These are phyloP conservation scores for Physocephala rufipes DNA, from an alignment of 2,888 invertebrate species.

Conservation along the genomic window DNA sequence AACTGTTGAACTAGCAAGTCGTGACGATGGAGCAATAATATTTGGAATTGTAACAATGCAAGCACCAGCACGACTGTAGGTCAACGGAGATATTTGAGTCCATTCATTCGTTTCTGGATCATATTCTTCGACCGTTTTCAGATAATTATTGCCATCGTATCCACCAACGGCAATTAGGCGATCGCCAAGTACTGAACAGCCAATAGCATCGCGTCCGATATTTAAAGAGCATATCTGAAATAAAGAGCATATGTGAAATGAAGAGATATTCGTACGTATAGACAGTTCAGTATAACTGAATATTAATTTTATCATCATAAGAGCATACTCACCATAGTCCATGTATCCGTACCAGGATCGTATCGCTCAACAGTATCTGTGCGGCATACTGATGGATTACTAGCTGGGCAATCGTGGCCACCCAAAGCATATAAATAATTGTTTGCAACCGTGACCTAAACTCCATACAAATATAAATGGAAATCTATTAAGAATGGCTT, in stretches of 20 bases:
- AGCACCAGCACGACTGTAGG: slow-evolving; percentile 87
- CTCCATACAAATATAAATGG: slow-evolving; percentile 1
- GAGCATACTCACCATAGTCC: slow-evolving; percentile 75
- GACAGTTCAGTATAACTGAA: too few relatives aligned
- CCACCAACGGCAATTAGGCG: slow-evolving; percentile 84
- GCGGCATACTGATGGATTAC: slow-evolving; percentile 81
- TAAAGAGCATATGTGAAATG: slow-evolving; percentile 72
- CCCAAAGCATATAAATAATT: slow-evolving; percentile 92
- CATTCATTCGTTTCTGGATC: slow-evolving; percentile 85
- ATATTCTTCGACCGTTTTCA: slow-evolving; percentile 88
- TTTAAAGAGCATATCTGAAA: slow-evolving; percentile 77
- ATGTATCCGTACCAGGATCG: slow-evolving; percentile 80
- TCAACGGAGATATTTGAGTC: slow-evolving; percentile 80
- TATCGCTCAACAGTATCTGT: slow-evolving; percentile 92
- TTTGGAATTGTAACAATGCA: slow-evolving; percentile 79
- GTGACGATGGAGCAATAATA: slow-evolving; percentile 61
- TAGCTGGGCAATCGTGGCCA: slow-evolving; percentile 92
- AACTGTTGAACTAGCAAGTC: slow-evolving; percentile 63
- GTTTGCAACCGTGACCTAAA: slow-evolving; percentile 79
- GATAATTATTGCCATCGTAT: slow-evolving; percentile 89
- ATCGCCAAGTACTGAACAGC: slow-evolving; percentile 83
- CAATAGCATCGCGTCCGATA: slow-evolving; percentile 87
- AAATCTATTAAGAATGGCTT: background rate
- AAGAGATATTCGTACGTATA: slow-evolving; percentile 20
- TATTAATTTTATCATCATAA: too few relatives aligned